phyloP scores from a whole-genome alignment of 2,888 invertebrate genomes.

The Hirtodrosophila duncani region DNA sequence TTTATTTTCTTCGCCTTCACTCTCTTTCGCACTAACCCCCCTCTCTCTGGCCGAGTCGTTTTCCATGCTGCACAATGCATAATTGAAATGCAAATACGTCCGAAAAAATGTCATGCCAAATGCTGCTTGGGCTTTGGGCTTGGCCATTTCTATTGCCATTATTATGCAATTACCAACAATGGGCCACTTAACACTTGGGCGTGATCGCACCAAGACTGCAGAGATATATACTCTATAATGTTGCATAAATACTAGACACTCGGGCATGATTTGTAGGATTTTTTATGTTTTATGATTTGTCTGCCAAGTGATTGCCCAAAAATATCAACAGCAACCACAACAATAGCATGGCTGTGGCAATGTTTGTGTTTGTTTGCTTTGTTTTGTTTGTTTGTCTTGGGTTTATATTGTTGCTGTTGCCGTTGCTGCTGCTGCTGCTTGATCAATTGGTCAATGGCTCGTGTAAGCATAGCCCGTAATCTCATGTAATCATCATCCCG shows the following conservation, averaged over 20 bases:
- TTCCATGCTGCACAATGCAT: conserved; percentile 22
- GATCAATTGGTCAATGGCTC: too few species aligned
- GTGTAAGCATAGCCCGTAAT: too few species aligned
- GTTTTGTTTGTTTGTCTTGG: too few species aligned
- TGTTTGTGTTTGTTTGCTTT: too few species aligned
- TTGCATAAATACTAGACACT: conserved; percentile 34
- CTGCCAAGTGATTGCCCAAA: too few species aligned
- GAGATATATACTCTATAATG: conserved; percentile 1
- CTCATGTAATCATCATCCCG: too few species aligned
- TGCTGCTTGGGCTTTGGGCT: conserved; percentile 6
- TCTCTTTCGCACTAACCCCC: conserved; percentile 8
- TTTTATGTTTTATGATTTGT: too few species aligned
- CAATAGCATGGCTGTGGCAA: too few species aligned
- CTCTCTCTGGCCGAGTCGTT: not conserved
- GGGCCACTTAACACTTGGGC: conserved; percentile 39
- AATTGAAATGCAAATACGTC: conserved; percentile 40
- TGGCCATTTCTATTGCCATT: conserved; percentile 5
- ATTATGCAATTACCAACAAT: conserved; percentile 43
- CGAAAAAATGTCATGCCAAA: conserved; percentile 7
- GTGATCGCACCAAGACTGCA: conserved; percentile 24
- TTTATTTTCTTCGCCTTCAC: conserved; percentile 22
- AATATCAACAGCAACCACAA: too few species aligned
- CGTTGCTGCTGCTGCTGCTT: too few species aligned
- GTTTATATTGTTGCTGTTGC: too few species aligned
- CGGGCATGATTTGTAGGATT: too few species aligned